Evolutionary conservation across 1,140 invertebrate species (phyloP), one percentile per base, ranked within the genome.

Genomic region (Pararge aegeria): DNA sequence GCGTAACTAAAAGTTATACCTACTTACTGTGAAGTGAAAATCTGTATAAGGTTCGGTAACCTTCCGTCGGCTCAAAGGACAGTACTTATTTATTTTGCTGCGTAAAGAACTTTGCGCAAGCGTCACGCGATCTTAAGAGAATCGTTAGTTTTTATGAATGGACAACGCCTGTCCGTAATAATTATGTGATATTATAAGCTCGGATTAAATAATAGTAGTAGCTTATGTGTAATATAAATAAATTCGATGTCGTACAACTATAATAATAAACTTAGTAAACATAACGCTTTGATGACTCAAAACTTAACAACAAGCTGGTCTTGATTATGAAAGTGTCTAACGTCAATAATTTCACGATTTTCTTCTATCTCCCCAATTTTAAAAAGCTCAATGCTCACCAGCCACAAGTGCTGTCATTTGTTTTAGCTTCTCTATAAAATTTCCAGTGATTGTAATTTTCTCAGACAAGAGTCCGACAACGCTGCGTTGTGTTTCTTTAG

Each of bases 131-230:
- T 52, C 37, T 51, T 46, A 46, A 55, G 13, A 42, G 21, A 63
- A n/a, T n/a, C n/a, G n/a, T 64, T 56, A 56, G 62, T 66, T 70
- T 61, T 37, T 52, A 61, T 58, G 62, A 71, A 52, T 70, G 77
- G 78, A 75, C 81, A 55, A 50, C 51, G 55, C 59, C 66, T 70
- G 81, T 83, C 78, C 79, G 64, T 73, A 78, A 79, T 80, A 74
- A 70, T 73, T 78, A 75, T 89, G 86, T 89, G 86, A 89, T 89
- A 89, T 88, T 87, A 80, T 86, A 86, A 86, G 78, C 80, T 78
- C 80, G 81, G 78, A 78, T 64, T 82, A 65, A 68, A 73, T 66
- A 44, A 66, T 71, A 73, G 61, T 52, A 62, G 27, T 70, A 68
- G 30, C 30, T 71, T 64, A 71, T 83, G 77, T 85, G 78, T 77